Base-by-base conservation (phyloP, 1,140 invertebrate species). In the Monomorium pharaonis region DNA sequence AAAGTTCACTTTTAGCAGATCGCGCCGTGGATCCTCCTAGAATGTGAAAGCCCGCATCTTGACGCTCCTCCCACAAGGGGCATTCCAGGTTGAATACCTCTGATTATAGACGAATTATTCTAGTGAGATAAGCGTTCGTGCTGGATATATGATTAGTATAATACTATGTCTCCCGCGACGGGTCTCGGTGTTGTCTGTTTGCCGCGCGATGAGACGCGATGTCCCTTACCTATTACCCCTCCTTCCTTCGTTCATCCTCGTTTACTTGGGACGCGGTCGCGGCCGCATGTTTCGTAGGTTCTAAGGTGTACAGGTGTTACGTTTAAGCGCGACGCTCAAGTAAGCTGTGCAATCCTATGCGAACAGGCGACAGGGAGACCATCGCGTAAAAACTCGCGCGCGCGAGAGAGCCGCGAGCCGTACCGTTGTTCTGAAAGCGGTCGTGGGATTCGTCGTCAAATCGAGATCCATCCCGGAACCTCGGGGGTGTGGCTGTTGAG, bases 221-320 rank as follows among this genome's bases (percentile, higher is more conserved):
- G 86, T 86, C 49, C 78, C 16, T 30, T 12, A 5, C 4, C 24
- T 16, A n/a, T n/a, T n/a, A n/a, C 12, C 62, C 2, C 21, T 0
- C 12, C 24, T 10, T 33, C n/a, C 30, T 12, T 12, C 30, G 24
- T 10, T 21, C n/a, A 21, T 54, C 44, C 14, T 14, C 33, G 77
- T 72, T 81, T 88, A 87, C 72, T 74, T 72, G 58, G 49, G 81
- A 86, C 51, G 85, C 86, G 85, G n/a, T 90, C 89, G 78, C 83
- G 84, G 62, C 33, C 83, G 69, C 62, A 88, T 80, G 91, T 93
- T 92, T 88, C 87, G 70, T 93, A 92, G 91, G 65, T 92, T 89
- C 62, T 94, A 93, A 93, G 92, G 92, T 93, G 93, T 94, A 94
- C 93, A 94, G 90, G 65, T 85, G 84, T 87, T 63, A 86, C 84